Evolutionary conservation across 2,113 vertebrate genomes (phyloP).

Genomic region (Pitta sordida): DNA sequence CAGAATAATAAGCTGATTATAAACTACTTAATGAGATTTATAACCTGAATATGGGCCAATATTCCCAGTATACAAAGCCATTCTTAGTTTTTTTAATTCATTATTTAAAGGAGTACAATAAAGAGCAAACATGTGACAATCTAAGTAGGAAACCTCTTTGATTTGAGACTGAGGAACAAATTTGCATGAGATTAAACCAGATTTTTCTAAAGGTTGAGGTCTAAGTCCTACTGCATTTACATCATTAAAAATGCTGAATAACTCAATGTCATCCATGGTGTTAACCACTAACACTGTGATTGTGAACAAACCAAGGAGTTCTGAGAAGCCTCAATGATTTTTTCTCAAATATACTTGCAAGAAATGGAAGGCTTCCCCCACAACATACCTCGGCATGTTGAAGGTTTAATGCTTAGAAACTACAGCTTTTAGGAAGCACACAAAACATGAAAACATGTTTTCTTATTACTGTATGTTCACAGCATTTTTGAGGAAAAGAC

Average conservation of each 20-base stretch:
- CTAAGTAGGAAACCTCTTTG: slow-evolving; percentile 1
- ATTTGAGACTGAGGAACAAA: not conserved
- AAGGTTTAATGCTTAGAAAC: not conserved
- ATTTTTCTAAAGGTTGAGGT: not conserved
- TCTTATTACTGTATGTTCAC: not conserved
- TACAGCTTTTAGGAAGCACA: not conserved
- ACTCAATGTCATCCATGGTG: not conserved
- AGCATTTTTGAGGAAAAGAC: not conserved
- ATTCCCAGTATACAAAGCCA: slow-evolving; percentile 27
- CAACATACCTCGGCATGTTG: not conserved
- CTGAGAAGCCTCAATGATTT: not conserved
- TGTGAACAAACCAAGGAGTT: not conserved
- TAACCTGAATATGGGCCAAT: slow-evolving; percentile 40
- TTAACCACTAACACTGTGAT: not conserved
- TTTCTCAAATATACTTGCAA: not conserved
- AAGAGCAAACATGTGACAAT: slow-evolving; percentile 28
- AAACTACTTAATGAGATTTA: slow-evolving; percentile 66
- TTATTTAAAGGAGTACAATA: slow-evolving; percentile 1
- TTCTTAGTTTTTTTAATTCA: slow-evolving; percentile 32
- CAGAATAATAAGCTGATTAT: slow-evolving; percentile 64
- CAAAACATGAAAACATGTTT: accelerated
- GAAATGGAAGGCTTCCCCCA: not conserved
- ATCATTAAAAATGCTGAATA: not conserved
- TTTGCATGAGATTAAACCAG: not conserved
- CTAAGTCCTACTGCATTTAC: not conserved